Evolutionary conservation across 2,113 vertebrate species (phyloP).

Genomic region (Megaptera novaeangliae): DNA sequence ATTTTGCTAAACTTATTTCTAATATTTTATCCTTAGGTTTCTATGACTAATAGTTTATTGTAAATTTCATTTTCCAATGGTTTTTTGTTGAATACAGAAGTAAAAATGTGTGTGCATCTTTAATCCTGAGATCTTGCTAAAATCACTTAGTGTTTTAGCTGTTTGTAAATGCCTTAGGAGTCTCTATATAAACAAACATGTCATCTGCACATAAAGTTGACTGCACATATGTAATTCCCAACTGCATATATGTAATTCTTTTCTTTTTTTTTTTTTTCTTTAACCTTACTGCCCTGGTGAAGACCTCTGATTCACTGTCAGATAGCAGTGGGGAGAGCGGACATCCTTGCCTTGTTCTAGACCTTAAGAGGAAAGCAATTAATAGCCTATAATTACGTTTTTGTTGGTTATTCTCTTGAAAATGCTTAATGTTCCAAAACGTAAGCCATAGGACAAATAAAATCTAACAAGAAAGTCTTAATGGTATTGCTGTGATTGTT

Average conservation of each 20-base stretch:
- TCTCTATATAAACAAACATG: background rate
- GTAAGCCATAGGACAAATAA: fast-evolving
- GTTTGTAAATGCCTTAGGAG: background rate
- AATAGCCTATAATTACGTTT: too few relatives aligned
- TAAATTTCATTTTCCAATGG: background rate
- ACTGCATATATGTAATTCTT: background rate
- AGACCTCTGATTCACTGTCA: background rate
- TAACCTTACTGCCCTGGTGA: background rate
- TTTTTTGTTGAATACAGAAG: background rate
- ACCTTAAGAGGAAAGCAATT: background rate
- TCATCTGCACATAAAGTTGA: background rate
- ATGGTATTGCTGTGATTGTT: background rate
- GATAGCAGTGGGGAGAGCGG: too few relatives aligned
- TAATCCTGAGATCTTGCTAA: background rate
- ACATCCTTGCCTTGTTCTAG: background rate
- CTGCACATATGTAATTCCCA: background rate
- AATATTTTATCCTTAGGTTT: background rate
- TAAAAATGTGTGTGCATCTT: background rate
- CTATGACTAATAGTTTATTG: background rate
- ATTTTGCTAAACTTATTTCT: background rate
- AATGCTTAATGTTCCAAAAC: background rate
- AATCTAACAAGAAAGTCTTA: background rate
- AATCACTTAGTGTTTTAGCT: background rate
- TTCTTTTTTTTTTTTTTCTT: background rate
- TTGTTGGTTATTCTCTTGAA: background rate